Evolutionary conservation across 2,797 vertebrate species (phyloP).

Genomic region (Rhincodon typus): DNA sequence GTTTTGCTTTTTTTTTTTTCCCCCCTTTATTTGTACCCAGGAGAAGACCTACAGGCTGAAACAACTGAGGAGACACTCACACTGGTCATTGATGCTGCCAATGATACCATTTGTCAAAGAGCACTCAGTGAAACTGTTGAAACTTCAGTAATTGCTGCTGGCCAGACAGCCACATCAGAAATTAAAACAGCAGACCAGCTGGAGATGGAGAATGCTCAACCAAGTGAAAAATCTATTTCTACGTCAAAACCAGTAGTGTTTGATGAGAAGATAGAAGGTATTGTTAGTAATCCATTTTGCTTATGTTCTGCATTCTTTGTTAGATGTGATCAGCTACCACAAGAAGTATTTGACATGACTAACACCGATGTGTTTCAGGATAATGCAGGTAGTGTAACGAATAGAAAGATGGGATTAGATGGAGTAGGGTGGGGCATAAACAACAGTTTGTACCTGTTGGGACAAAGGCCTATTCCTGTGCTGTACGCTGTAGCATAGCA

Average conservation of each 20-base stretch:
- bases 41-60: neutral
- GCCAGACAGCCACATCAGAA: neutral
- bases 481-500: neutral
- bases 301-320: neutral
- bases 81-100: neutral
- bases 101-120: neutral
- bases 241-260: neutral
- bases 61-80: neutral
- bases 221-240: slow-evolving; percentile 10
- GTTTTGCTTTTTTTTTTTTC: neutral
- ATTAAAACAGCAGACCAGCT: neutral
- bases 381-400: neutral
- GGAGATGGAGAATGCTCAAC: neutral
- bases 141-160: neutral
- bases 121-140: neutral
- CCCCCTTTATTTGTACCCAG: neutral
- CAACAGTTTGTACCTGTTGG: neutral
- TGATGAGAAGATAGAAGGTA: slow-evolving; percentile 27
- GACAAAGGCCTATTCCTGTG: neutral
- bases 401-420: neutral
- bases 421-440: neutral
- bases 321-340: neutral
- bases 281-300: neutral
- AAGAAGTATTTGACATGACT: neutral
- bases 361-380: neutral